phyloP scores from a whole-genome alignment of 2,797 vertebrate species.

The Hydrolagus colliei region DNA sequence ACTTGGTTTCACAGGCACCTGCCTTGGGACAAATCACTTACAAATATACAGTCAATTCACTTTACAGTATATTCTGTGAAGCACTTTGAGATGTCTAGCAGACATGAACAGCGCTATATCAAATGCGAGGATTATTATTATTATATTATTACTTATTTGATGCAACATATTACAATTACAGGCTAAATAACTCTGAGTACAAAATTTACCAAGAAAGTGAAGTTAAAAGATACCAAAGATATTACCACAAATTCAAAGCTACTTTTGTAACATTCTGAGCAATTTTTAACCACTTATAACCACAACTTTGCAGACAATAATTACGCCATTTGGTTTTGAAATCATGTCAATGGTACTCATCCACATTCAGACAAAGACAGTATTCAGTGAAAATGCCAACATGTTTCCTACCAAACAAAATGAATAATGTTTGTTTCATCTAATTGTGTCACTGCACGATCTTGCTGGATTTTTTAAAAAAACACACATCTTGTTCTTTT shows the following conservation, averaged over 20 bases:
- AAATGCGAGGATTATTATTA: too few relatives aligned
- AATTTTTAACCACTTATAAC: background rate
- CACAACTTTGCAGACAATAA: background rate
- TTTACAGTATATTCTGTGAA: background rate
- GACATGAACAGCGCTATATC: too few relatives aligned
- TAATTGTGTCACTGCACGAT: background rate
- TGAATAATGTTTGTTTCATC: background rate
- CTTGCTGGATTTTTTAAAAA: background rate
- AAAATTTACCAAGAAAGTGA: background rate
- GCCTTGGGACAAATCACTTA: background rate
- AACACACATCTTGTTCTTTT: background rate
- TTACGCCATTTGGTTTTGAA: background rate
- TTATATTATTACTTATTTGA: background rate
- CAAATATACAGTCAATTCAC: background rate
- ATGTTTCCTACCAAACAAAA: background rate
- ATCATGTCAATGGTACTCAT: background rate
- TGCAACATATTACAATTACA: background rate
- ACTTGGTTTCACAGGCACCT: background rate
- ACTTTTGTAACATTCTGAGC: background rate
- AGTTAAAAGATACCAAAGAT: background rate
- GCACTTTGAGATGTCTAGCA: background rate
- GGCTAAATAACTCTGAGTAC: background rate
- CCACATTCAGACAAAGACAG: background rate
- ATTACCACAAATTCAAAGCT: background rate
- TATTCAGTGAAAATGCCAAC: background rate